Evolutionary conservation across 2,797 vertebrate species (phyloP).

Genomic region (Sebastes ruberrimus): DNA sequence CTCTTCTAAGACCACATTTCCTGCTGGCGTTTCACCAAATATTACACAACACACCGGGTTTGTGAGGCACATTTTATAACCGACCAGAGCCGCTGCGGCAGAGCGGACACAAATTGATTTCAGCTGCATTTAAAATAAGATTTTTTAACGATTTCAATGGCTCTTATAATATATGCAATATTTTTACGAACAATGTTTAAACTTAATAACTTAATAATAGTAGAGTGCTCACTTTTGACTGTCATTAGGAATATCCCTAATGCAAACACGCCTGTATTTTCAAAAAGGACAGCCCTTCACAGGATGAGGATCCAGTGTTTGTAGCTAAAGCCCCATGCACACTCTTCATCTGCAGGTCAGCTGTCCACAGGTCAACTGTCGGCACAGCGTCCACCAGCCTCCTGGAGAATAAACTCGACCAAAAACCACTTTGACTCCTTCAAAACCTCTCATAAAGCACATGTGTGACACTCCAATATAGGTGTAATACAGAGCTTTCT

Average conservation of each 20-base stretch:
- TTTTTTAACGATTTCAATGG: too few relatives aligned
- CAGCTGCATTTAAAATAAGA: too few relatives aligned
- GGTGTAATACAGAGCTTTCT: neutral
- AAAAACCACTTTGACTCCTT: neutral
- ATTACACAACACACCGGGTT: too few relatives aligned
- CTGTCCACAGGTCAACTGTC: neutral
- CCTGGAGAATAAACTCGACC: neutral
- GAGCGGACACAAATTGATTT: too few relatives aligned
- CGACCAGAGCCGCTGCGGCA: too few relatives aligned
- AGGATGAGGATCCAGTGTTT: neutral
- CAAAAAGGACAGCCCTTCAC: neutral
- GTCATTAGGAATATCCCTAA: neutral
- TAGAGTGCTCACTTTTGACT: too few relatives aligned
- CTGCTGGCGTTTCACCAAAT: too few relatives aligned
- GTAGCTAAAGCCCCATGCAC: neutral
- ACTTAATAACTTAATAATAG: too few relatives aligned
- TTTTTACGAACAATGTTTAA: too few relatives aligned
- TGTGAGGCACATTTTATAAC: too few relatives aligned
- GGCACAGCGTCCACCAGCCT: neutral
- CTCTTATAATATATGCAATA: too few relatives aligned
- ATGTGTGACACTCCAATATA: neutral
- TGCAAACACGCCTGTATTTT: neutral
- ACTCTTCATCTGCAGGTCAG: neutral
- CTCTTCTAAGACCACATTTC: too few relatives aligned
- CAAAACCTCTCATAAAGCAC: neutral